phyloP scores from a whole-genome alignment of 2,797 vertebrate species.

The Oryzias dopingdopingensis region DNA sequence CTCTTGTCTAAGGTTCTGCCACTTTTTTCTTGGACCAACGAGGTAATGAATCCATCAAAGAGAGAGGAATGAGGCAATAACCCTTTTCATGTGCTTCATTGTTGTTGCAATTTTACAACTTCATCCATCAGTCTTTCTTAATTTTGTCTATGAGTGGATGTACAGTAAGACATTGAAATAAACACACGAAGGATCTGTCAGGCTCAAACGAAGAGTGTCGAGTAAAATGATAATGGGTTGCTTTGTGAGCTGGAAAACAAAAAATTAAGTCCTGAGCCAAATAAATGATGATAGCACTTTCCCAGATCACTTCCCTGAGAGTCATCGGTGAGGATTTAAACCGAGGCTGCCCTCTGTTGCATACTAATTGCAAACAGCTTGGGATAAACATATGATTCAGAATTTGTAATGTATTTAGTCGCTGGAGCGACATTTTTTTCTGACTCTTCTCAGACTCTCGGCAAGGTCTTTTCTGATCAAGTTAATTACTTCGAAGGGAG shows the following conservation, averaged over 20 bases:
- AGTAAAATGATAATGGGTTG: slow-evolving; percentile 65
- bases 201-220: slow-evolving; percentile 44
- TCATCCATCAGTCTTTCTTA: too few relatives aligned
- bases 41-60: slow-evolving; percentile 66
- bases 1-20: background rate
- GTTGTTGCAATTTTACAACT: slow-evolving; percentile 40
- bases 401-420: slow-evolving; percentile 60
- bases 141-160: slow-evolving; percentile 1
- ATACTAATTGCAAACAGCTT: slow-evolving; percentile 65
- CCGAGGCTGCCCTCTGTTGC: slow-evolving; percentile 50
- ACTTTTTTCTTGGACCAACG: slow-evolving; percentile 57
- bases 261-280: slow-evolving; percentile 54
- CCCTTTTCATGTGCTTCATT: slow-evolving; percentile 62
- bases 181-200: slow-evolving; percentile 30
- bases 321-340: slow-evolving; percentile 67
- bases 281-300: slow-evolving; percentile 59
- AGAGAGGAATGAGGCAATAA: slow-evolving; percentile 59
- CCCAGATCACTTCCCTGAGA: slow-evolving; percentile 55
- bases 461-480: slow-evolving; percentile 75
- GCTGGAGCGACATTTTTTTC: slow-evolving; percentile 43
- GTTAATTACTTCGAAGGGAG: slow-evolving; percentile 74
- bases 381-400: slow-evolving; percentile 67
- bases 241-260: slow-evolving; percentile 22
- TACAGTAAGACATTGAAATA: slow-evolving; percentile 14
- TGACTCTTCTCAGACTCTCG: slow-evolving; percentile 56